Conservation (phyloP, 2,113 vertebrate species). For the Saccopteryx leptura region DNA sequence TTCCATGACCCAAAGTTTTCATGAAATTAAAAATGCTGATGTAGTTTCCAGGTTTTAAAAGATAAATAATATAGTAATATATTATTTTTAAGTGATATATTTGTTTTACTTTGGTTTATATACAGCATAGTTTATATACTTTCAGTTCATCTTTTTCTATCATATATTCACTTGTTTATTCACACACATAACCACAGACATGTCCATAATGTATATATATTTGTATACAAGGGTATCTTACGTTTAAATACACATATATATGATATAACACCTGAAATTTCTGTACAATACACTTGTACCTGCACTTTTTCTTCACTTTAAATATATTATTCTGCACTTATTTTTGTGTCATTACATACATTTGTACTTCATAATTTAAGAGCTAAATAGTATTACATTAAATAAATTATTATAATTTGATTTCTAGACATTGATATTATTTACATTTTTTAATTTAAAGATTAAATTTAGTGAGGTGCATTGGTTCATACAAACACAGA, state of each 20-base stretch:
- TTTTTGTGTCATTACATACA: background rate
- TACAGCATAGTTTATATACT: background rate
- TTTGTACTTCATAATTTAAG: background rate
- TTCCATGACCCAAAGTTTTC: background rate
- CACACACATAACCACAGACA: background rate
- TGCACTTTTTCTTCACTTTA: background rate
- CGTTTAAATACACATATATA: background rate
- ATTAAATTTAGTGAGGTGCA: too few relatives aligned
- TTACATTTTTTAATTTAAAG: background rate
- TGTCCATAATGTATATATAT: background rate
- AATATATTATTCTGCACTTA: background rate
- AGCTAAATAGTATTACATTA: background rate
- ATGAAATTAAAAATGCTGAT: slow-evolving; percentile 24
- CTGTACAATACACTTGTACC: background rate
- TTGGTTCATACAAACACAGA: too few relatives aligned
- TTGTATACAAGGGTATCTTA: background rate
- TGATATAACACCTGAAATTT: background rate
- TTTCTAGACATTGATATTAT: background rate
- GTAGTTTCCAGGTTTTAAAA: background rate
- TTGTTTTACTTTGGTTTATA: background rate
- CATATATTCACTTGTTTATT: background rate
- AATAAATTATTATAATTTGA: background rate
- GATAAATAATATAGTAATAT: background rate
- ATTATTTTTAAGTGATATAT: background rate
- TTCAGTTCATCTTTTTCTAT: background rate